Percentiles rank a stretch among this genome's conserved stretches.
phyloP scores from a whole-genome alignment of 2,888 invertebrate species.

The Lasioglossum figueresi region DNA sequence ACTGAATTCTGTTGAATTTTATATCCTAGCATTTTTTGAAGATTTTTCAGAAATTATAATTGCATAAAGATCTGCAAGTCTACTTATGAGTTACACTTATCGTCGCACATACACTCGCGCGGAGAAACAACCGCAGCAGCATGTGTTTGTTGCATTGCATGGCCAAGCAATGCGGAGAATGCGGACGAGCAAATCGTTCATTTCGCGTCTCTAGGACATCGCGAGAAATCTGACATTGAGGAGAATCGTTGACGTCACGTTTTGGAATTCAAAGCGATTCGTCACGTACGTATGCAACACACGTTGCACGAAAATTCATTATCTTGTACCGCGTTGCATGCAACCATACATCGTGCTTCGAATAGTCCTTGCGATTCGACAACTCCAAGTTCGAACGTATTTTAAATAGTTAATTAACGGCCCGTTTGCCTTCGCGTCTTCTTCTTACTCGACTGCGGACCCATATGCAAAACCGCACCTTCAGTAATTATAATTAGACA shows the following conservation, averaged over 20 bases:
- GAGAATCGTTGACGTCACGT: slow-evolving; percentile 41
- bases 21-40: no score
- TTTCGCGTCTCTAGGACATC: slow-evolving; percentile 53
- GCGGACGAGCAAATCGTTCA: slow-evolving; percentile 46
- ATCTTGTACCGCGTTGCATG: slow-evolving; percentile 23
- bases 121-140: neutral
- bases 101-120: neutral
- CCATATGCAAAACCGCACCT: neutral
- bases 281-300: slow-evolving; percentile 54
- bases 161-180: slow-evolving; percentile 41
- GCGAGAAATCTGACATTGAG: slow-evolving; percentile 58
- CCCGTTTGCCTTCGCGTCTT: neutral
- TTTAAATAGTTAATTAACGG: neutral
- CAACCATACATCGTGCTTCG: slow-evolving; percentile 14
- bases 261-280: slow-evolving; percentile 51
- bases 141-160: slow-evolving; percentile 19
- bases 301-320: slow-evolving; percentile 36
- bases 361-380: slow-evolving; percentile 19
- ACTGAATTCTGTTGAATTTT: no score
- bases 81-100: neutral
- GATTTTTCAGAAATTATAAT: no score
- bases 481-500: no score
- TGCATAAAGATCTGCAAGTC: no score
- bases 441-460: neutral
- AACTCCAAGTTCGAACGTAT: neutral